Evolutionary conservation across 2,113 vertebrate species (phyloP).

Genomic region (Cygnus atratus): DNA sequence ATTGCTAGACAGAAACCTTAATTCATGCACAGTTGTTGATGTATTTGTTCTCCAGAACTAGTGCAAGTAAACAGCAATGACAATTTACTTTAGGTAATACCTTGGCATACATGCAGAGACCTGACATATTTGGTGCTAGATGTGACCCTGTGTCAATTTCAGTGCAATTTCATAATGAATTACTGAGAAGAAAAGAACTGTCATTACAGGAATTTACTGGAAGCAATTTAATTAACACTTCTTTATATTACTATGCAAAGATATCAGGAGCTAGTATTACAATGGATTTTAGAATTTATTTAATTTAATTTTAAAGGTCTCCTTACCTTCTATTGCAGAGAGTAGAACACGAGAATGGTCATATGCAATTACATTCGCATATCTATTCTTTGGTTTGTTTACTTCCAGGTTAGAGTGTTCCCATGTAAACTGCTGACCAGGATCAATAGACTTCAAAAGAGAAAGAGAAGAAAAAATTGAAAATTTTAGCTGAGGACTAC

Average conservation of each 20-base stretch:
- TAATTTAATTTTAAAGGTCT: background rate
- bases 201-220: background rate
- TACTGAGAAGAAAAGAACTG: background rate
- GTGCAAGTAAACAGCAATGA: background rate
- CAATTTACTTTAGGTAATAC: background rate
- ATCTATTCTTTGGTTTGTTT: slow-evolving; percentile 99
- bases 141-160: background rate
- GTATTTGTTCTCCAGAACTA: background rate
- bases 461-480: slow-evolving; percentile 34
- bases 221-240: background rate
- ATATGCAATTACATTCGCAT: slow-evolving; percentile 97
- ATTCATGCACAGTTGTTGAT: background rate
- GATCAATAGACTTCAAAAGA: slow-evolving; percentile 91
- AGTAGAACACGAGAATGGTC: slow-evolving; percentile 96
- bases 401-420: slow-evolving; percentile 98
- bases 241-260: background rate
- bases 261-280: background rate
- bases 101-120: background rate
- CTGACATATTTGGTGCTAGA: background rate
- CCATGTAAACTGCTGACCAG: slow-evolving; percentile 98
- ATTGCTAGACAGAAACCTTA: background rate
- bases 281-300: background rate
- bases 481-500: background rate
- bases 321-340: slow-evolving; percentile 94
- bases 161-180: background rate